Evolutionary conservation across 2,113 vertebrate species (phyloP).

Genomic region (Rhegmatorhina hoffmannsi): DNA sequence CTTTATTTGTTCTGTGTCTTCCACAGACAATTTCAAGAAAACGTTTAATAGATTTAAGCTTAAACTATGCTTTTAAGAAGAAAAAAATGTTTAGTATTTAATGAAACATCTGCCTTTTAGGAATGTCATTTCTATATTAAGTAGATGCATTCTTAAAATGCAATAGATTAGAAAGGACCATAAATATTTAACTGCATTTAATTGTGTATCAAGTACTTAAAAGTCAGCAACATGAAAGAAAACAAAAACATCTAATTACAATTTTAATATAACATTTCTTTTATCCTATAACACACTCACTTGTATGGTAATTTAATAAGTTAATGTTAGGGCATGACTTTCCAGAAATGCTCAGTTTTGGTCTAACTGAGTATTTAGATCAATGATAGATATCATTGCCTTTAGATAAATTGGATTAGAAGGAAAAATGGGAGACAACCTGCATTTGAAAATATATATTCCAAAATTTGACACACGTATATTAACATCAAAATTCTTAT

Average conservation of each 20-base stretch:
- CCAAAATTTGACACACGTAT: not conserved
- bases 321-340: not conserved
- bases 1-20: slow-evolving; percentile 41
- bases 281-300: not conserved
- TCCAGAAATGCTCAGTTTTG: not conserved
- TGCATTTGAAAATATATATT: not conserved
- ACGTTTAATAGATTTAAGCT: not conserved
- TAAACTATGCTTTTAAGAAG: not conserved
- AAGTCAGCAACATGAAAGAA: not conserved
- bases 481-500: not conserved
- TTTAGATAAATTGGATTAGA: not conserved
- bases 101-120: not conserved
- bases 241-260: not conserved
- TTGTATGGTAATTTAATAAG: not conserved
- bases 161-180: not conserved
- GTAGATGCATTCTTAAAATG: not conserved
- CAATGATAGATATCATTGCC: not conserved
- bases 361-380: not conserved
- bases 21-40: not conserved
- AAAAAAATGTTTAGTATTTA: not conserved
- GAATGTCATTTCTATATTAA: not conserved
- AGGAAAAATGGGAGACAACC: not conserved
- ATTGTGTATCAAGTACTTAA: not conserved
- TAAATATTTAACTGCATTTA: slow-evolving; percentile 38
- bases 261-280: not conserved